Base-by-base conservation (phyloP, 2,797 vertebrate species). In the Lepilemur septentrionalis region DNA sequence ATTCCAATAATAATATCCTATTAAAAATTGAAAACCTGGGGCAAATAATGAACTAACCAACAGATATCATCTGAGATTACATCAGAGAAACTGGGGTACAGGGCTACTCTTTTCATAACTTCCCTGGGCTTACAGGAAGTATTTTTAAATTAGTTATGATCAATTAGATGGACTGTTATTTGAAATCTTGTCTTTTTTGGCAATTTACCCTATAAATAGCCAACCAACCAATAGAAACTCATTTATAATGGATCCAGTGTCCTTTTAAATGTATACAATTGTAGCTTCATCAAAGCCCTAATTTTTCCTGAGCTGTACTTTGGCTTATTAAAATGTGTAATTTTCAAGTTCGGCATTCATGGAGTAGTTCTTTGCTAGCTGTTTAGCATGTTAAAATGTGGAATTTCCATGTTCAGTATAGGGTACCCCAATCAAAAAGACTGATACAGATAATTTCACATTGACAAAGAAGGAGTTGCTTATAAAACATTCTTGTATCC, bases 291-390 rank as follows among this genome's bases (percentile, higher is more conserved):
- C 89, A 91, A 94, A 70, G 13, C 7, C 63, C 41, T 52, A 35
- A 65, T 57, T 91, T 89, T 90, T 86, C 25, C 20, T 89, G 25
- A 85, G 25, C 65, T 63, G 25, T 91, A 22, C 28, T 95, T 88
- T 28, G 14, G 30, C 7, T 78, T 55, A 82, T 81, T 72, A 89
- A 92, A 92, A 94, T 82, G 10, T 41, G 2, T 79, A 50, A 50
- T 46, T 88, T 95, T 91, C 32, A 91, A 91, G 50, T 55, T 96
- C 48, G 89, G 14, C 82, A 73, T 76, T 75, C 12, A 75, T 57
- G 46, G 32, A 50, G 14, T 52, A 73, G 13, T n/a, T 88, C 57
- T 87, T 81, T 84, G 4, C n/a, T 70, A 85, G 67, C 41, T 73
- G 32, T 79, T 84, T 57, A 38, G 50, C 30, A 93, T 15, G 25